These are phyloP conservation scores for Gorsachius magnificus DNA, from an alignment of 2,797 vertebrate species.

Conservation along the genomic window DNA sequence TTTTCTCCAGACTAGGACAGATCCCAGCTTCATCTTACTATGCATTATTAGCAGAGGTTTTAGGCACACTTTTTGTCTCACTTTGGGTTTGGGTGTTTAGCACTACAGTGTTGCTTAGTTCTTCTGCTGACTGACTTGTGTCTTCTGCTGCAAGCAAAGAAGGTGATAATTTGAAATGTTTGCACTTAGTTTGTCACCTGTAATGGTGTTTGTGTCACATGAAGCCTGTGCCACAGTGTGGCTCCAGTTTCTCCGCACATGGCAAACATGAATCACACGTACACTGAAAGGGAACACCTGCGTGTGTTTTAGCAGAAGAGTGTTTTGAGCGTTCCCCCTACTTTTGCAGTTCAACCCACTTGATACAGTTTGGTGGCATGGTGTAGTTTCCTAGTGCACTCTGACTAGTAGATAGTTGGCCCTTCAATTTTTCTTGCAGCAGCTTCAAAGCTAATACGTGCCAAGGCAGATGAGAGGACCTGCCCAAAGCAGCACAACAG, in stretches of 20 bases:
- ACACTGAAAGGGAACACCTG: neutral
- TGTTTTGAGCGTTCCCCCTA: neutral
- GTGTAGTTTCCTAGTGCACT: neutral
- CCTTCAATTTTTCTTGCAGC: neutral
- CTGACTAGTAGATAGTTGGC: neutral
- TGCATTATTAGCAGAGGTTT: neutral
- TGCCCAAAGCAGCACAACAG: neutral
- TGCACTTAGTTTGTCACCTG: neutral
- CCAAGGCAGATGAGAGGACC: neutral
- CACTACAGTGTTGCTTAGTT: neutral
- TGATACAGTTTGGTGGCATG: neutral
- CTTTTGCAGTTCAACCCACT: neutral
- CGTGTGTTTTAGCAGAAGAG: neutral
- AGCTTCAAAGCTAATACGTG: accelerated
- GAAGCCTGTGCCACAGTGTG: neutral
- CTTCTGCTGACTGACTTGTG: neutral
- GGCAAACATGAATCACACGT: neutral
- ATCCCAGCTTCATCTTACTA: neutral
- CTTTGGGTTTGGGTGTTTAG: neutral
- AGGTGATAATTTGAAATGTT: constrained; percentile 56
- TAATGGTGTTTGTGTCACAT: neutral
- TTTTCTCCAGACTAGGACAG: neutral
- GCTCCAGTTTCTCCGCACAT: neutral
- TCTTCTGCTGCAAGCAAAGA: constrained; percentile 19
- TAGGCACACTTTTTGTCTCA: neutral